Conservation (phyloP, 2,797 vertebrate species). For the Malacoraja senta region DNA sequence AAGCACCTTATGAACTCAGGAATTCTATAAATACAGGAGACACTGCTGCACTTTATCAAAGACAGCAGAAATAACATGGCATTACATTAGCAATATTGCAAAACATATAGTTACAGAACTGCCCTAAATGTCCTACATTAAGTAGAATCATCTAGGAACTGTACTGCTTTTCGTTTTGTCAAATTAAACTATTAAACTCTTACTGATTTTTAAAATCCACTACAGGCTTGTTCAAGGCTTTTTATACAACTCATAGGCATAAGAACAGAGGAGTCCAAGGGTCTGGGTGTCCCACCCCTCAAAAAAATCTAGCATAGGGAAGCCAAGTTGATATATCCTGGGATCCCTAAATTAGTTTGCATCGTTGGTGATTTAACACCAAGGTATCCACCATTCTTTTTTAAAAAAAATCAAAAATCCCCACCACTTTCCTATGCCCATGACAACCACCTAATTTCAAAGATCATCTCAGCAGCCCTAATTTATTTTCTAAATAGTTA, state of each 20-base stretch:
- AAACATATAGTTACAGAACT: slow-evolving; percentile 60
- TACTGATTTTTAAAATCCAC: slow-evolving; percentile 39
- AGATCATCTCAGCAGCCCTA: slow-evolving; percentile 43
- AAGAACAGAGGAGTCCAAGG: slow-evolving; percentile 25
- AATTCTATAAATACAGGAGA: slow-evolving; percentile 75
- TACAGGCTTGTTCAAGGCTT: slow-evolving; percentile 39
- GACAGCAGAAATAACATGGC: slow-evolving; percentile 57
- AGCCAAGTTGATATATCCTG: slow-evolving; percentile 33
- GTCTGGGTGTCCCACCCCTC: neutral
- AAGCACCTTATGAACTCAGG: slow-evolving; percentile 67
- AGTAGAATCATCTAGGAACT: slow-evolving; percentile 58
- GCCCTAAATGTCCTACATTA: slow-evolving; percentile 59
- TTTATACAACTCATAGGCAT: slow-evolving; percentile 39
- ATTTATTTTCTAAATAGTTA: slow-evolving; percentile 55
- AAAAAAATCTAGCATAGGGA: slow-evolving; percentile 36
- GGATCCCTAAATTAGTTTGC: slow-evolving; percentile 30
- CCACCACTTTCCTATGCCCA: slow-evolving; percentile 51
- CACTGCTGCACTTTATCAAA: slow-evolving; percentile 47
- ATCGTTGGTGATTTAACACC: slow-evolving; percentile 35
- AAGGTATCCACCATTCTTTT: slow-evolving; percentile 36
- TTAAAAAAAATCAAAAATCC: slow-evolving; percentile 50
- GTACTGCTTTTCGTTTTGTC: slow-evolving; percentile 46
- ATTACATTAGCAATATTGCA: slow-evolving; percentile 51
- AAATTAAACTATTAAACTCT: slow-evolving; percentile 38
- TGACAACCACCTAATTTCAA: slow-evolving; percentile 47